Conservation (phyloP, 2,113 vertebrate species). For the Thryonomys swinderianus region DNA sequence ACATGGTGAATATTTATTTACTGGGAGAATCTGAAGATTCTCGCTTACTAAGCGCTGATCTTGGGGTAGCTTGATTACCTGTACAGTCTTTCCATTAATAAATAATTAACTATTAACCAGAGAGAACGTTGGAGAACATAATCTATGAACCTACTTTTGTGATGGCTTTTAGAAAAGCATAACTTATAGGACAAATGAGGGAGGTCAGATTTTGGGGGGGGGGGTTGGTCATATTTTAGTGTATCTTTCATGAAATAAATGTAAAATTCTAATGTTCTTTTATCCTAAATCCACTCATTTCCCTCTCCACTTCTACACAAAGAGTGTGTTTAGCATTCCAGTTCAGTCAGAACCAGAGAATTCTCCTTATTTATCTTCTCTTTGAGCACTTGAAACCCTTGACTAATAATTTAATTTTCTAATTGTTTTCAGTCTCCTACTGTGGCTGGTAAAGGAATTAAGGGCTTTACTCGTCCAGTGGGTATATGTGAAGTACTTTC, state of each 20-base stretch:
- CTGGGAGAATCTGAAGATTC: not conserved
- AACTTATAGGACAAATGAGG: not conserved
- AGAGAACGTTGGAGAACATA: not conserved
- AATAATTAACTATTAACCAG: not conserved
- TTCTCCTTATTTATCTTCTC: conserved; percentile 9
- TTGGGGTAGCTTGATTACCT: no score
- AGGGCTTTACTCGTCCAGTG: not conserved
- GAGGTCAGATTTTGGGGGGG: no score
- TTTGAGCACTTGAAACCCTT: conserved; percentile 28
- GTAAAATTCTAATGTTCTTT: conserved; percentile 37
- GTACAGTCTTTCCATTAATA: conserved; percentile 9
- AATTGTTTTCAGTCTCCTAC: conserved; percentile 6
- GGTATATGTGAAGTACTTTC: not conserved
- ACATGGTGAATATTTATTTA: not conserved
- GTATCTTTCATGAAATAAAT: conserved; percentile 13
- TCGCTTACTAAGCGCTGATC: no score
- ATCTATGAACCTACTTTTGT: not conserved
- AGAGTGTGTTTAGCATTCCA: not conserved
- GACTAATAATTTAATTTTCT: conserved; percentile 33
- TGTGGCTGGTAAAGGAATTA: not conserved
- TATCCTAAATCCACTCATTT: not conserved
- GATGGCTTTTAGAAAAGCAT: not conserved
- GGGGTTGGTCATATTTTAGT: not conserved
- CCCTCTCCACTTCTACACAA: not conserved
- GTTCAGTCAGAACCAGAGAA: conserved; percentile 14